Percentiles rank a stretch among this genome's conserved stretches.
These are phyloP conservation scores for Drosophila insularis DNA, from an alignment of 1,140 invertebrate species.

Conservation along the genomic window DNA sequence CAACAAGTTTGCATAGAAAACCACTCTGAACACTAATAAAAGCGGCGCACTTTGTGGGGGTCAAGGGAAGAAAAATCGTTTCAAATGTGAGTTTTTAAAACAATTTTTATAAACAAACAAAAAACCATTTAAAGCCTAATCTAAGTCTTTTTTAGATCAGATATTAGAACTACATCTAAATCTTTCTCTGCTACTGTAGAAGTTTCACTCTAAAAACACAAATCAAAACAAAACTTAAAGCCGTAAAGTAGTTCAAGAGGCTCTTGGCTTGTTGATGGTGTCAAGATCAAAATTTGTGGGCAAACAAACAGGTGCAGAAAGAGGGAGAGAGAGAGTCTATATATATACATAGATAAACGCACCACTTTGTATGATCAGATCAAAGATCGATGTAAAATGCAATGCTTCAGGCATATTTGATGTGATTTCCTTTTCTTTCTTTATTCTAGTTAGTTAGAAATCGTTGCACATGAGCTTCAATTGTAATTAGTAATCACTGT, in stretches of 20 bases:
- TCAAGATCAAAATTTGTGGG: constrained; percentile 11
- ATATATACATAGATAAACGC: constrained; percentile 25
- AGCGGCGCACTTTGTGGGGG: background rate
- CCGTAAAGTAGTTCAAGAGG: background rate
- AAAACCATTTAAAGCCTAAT: background rate
- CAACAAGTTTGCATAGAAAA: constrained; percentile 16
- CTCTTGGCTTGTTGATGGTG: background rate
- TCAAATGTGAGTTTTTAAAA: background rate
- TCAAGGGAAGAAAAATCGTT: background rate
- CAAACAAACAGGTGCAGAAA: background rate
- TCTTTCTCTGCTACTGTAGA: too few species aligned
- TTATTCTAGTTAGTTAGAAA: constrained; percentile 32
- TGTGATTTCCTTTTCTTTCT: constrained; percentile 7
- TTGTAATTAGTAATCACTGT: constrained; percentile 41
- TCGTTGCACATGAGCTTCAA: constrained; percentile 29
- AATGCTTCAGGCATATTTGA: constrained; percentile 54
- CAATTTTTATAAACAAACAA: background rate
- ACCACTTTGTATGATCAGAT: constrained; percentile 72
- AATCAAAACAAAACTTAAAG: background rate
- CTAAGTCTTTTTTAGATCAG: background rate
- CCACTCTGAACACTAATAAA: background rate
- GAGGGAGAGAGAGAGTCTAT: background rate
- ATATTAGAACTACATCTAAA: background rate
- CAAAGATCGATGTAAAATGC: constrained; percentile 72
- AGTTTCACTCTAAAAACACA: background rate